Evolutionary conservation across 1,140 invertebrate genomes (phyloP).

Genomic region (Zaprionus davidi): DNA sequence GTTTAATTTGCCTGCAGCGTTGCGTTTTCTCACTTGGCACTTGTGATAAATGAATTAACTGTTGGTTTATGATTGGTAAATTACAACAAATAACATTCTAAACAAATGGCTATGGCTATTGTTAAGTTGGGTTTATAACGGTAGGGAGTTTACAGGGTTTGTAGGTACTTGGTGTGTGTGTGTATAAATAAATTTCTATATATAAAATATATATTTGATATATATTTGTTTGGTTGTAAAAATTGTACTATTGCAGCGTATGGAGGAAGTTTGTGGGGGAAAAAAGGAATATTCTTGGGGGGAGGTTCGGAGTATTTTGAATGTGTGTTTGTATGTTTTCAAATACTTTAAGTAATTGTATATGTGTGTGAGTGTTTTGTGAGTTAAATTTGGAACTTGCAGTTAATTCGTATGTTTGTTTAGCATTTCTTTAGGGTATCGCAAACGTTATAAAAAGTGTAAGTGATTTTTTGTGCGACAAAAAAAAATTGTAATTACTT

Average conservation of each 20-base stretch:
- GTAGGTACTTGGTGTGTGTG: constrained; percentile 75
- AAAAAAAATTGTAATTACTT: constrained; percentile 81
- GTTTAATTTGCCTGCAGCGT: constrained; percentile 66
- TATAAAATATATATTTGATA: constrained; percentile 80
- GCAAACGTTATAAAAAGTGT: constrained; percentile 29
- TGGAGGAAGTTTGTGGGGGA: constrained; percentile 74
- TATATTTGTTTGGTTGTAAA: constrained; percentile 80
- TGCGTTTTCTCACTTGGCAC: constrained; percentile 59
- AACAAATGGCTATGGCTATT: constrained; percentile 84
- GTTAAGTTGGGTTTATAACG: constrained; percentile 56
- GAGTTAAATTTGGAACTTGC: constrained; percentile 60
- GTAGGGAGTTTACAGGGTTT: constrained; percentile 63
- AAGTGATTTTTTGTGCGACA: constrained; percentile 56
- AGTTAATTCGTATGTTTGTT: constrained; percentile 66
- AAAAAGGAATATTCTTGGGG: constrained; percentile 26
- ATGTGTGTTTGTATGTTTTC: constrained; percentile 52
- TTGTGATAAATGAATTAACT: constrained; percentile 57
- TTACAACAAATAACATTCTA: constrained; percentile 77
- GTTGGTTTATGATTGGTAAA: constrained; percentile 52
- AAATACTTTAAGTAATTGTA: constrained; percentile 80
- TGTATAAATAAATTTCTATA: constrained; percentile 78
- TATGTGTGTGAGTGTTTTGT: constrained; percentile 57
- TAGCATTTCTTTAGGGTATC: constrained; percentile 18
- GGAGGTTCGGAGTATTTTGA: constrained; percentile 25
- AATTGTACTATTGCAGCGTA: constrained; percentile 84